Conservation (phyloP, 1,140 invertebrate species). For the Aphaenogaster rudis region DNA sequence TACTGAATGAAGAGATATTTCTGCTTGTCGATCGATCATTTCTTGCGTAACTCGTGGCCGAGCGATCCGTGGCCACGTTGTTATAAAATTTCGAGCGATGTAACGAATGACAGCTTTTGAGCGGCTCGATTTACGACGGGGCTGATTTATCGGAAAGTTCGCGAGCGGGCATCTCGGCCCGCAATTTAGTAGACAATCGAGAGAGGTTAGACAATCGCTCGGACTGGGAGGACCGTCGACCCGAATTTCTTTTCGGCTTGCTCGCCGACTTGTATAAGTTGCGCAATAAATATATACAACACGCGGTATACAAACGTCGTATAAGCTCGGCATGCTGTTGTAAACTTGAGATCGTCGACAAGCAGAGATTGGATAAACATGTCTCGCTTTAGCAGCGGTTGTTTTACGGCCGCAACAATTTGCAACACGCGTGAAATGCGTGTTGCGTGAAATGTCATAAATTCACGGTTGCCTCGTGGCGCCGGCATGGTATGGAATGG, state of each 20-base stretch:
- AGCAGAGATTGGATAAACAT: conserved; percentile 6
- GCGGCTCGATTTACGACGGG: conserved; percentile 30
- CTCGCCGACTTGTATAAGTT: not conserved
- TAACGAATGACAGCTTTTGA: conserved; percentile 18
- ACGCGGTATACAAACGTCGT: not conserved
- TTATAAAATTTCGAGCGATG: conserved; percentile 29
- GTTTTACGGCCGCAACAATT: conserved; percentile 40
- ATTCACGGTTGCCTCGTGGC: not conserved
- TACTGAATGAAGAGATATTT: conserved; percentile 33
- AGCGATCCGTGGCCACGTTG: not conserved
- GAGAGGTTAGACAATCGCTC: conserved; percentile 14
- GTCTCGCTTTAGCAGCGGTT: not conserved
- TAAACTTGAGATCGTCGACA: conserved; percentile 30
- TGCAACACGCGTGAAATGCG: not conserved
- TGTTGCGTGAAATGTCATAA: conserved; percentile 12
- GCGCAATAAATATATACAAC: conserved; percentile 5
- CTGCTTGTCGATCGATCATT: conserved; percentile 69
- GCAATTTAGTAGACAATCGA: conserved; percentile 27
- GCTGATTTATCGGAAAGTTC: conserved; percentile 29
- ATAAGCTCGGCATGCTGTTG: not conserved
- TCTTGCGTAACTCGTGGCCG: conserved; percentile 63
- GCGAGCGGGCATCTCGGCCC: not conserved
- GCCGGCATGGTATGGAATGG: not conserved
- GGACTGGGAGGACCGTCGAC: not conserved
- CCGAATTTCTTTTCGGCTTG: conserved; percentile 31